Evolutionary conservation across 1,140 invertebrate genomes (phyloP), one percentile per base, ranked within the genome.

Genomic region (Nebria ingens): DNA sequence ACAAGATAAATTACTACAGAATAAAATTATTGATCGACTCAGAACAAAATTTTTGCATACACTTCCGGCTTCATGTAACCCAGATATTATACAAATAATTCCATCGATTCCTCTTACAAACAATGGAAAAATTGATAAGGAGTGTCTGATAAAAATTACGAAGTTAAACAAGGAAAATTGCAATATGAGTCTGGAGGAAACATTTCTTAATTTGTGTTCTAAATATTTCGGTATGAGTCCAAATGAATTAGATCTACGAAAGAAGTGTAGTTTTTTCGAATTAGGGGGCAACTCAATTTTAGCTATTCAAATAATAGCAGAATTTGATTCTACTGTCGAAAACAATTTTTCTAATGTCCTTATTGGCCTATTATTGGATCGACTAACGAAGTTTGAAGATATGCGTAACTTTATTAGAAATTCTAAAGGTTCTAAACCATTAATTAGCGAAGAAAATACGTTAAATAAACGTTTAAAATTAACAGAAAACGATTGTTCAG

Each of bases 101-200:
- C 60, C 74, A 19, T 65, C 68, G 23, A 67, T 84, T 49, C 83
- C 82, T 19, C 67, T 79, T 19, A 81, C 75, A 55, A 58, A 63
- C 57, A 79, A 85, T 76, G 83, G 82, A 61, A 82, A 81, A 67
- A 64, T 75, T 51, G 73, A 72, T 55, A 74, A 70, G 61, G 58
- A 61, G 45, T 62, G 68, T 12, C 58, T 76, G 40, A 52, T 52
- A 59, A 56, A 53, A 50, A 51, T 54, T 56, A 12, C 59, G 15
- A 60, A 54, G 29, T 56, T 23, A 57, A 59, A 34, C 56, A 56
- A 53, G 53, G 21, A 25, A 45, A 53, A 52, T 52, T 54, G 29
- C 29, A 38, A 58, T 53, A 56, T 9, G 22, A 51, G 56, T 38
- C 13, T 15, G 51, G 20, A 60, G 57, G 21, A 59, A 17, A 62